These are phyloP conservation scores for Vulpes vulpes DNA, from an alignment of 2,113 vertebrate species.

Conservation along the genomic window DNA sequence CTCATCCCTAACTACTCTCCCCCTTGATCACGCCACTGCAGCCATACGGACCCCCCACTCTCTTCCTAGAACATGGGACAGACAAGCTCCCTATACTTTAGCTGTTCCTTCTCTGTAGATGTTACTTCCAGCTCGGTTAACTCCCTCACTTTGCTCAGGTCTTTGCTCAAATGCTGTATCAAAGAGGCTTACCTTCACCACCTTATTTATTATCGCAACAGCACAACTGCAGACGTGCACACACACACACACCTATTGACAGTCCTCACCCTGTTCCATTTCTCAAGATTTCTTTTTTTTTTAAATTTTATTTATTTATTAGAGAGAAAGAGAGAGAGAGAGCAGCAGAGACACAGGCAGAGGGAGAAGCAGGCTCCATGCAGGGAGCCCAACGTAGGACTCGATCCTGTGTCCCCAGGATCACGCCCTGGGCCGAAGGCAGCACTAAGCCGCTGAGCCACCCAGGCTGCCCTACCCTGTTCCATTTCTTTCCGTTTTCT, in stretches of 20 bases:
- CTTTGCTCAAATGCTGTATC: neutral
- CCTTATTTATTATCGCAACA: neutral
- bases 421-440: too few species aligned
- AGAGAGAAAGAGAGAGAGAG: too few species aligned
- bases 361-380: too few species aligned
- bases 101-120: neutral
- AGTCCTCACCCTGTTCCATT: neutral
- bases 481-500: neutral
- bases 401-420: too few species aligned
- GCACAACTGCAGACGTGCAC: neutral
- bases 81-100: neutral
- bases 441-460: too few species aligned
- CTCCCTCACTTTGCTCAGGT: neutral
- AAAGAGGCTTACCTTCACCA: neutral
- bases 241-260: neutral
- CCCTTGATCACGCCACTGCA: neutral
- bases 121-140: neutral
- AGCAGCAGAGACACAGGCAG: too few species aligned
- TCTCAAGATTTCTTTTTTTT: neutral
- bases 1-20: neutral
- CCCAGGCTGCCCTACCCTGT: neutral
- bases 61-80: neutral
- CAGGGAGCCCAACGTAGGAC: too few species aligned
- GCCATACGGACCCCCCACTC: neutral
- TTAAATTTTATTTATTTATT: too few species aligned